Base-by-base conservation (phyloP, 2,113 vertebrate species). In the Pungitius pungitius region DNA sequence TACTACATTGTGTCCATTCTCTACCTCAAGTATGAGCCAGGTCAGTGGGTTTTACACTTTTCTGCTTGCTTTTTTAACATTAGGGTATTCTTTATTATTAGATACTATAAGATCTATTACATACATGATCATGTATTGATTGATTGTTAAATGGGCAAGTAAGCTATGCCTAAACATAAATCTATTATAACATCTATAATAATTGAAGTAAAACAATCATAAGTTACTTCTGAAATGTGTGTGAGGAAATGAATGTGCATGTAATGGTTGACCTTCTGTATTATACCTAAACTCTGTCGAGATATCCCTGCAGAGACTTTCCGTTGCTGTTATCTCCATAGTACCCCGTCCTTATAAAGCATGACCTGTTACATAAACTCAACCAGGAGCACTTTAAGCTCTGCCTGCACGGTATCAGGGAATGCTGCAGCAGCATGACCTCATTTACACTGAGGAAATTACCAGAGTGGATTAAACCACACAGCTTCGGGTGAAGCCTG, bases 11-110 rank as follows among this genome's bases (percentile, higher is more conserved):
- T 98, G 81, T 99, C 97, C 83, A 92, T 99, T 82, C 95, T 99
- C 87, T 99, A 99, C 94, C 96, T 99, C 92, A 98, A 96, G 89
- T 98, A 97, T 87, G 97, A 99, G 90, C 96, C 97, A 90, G 97
- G 97, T 98, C 81, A 94, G 96, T 85, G 61, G 24, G 40, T 70
- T 64, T 60, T 17, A 56, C 55, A 59, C 74, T 49, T 51, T 52
- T 60, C 3, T 78, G 20, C 22, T 54, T 30, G 30, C 37, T 55
- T 2, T 20, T 14, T 40, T 22, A 3, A 30, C 30, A 30, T 30
- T 30, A 30, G 30, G 30, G 30, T 30, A 30, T 30, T 30, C 30
- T 30, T 30, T 5, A 30, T 30, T 2, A 5, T 30, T 30, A 30
- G 30, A 30, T 30, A 30, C 30, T 30, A 30, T 30, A 30, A 30